Percentiles rank a stretch among this genome's conserved stretches.
These are phyloP conservation scores for Tupiocoris notatus DNA, from an alignment of 2,888 invertebrate genomes.

Conservation along the genomic window DNA sequence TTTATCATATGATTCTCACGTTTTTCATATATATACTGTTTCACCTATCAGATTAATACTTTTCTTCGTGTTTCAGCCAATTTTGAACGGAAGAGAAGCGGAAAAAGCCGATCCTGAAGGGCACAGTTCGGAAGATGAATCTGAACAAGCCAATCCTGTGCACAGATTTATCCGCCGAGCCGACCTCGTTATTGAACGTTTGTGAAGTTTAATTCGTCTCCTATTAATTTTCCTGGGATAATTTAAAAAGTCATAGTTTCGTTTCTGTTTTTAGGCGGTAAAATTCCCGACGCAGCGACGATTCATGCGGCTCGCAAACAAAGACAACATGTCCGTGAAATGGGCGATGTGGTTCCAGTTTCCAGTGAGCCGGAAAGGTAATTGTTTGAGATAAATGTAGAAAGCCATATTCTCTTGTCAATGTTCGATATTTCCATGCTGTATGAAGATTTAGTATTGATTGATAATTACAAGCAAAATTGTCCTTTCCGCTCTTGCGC, in stretches of 20 bases:
- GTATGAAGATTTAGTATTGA: too few relatives aligned
- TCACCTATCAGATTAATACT: too few relatives aligned
- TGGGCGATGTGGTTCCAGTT: constrained; percentile 63
- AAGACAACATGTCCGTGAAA: constrained; percentile 88
- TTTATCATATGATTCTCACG: too few relatives aligned
- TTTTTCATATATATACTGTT: too few relatives aligned
- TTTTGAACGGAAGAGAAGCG: constrained; percentile 78
- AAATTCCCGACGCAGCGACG: constrained; percentile 95
- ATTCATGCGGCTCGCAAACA: constrained; percentile 96
- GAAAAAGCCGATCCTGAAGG: constrained; percentile 73
- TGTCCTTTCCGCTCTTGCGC: too few relatives aligned
- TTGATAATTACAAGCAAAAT: too few relatives aligned
- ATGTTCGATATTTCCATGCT: too few relatives aligned
- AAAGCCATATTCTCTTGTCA: too few relatives aligned
- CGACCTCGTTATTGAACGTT: constrained; percentile 75
- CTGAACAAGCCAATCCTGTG: constrained; percentile 55
- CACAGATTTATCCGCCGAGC: constrained; percentile 62
- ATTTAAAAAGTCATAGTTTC: too few relatives aligned
- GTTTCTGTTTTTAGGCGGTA: constrained; percentile 59
- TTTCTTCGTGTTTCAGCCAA: constrained; percentile 54
- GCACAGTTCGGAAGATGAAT: constrained; percentile 64
- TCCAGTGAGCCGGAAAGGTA: constrained; percentile 53
- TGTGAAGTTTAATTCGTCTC: constrained; percentile 44
- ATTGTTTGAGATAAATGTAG: too few relatives aligned
- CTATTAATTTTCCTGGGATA: background rate